Evolutionary conservation across 2,797 vertebrate species (phyloP).

Genomic region (Capromys pilorides): DNA sequence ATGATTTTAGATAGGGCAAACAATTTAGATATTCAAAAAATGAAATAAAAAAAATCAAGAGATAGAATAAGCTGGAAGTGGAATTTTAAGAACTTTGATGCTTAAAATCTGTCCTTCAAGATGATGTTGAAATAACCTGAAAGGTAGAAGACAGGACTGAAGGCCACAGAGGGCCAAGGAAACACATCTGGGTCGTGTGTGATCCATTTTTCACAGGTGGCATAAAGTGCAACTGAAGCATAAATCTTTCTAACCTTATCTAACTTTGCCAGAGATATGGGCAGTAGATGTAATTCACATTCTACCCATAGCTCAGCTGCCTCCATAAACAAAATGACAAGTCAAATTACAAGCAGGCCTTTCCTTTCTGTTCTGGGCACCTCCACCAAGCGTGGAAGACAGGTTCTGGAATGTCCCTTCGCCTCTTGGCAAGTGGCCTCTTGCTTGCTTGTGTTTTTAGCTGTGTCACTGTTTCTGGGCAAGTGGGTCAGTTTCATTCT

Average conservation of each 20-base stretch:
- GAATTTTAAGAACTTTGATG: slow-evolving; percentile 66
- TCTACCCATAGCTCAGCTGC: background rate
- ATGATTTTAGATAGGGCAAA: slow-evolving; percentile 58
- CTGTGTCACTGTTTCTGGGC: background rate
- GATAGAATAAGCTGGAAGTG: slow-evolving; percentile 39
- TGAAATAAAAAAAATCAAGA: slow-evolving; percentile 55
- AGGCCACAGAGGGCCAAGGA: background rate
- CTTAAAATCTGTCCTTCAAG: background rate
- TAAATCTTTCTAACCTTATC: slow-evolving; percentile 22
- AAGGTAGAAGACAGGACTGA: slow-evolving; percentile 5
- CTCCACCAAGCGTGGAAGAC: background rate
- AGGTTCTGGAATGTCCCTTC: background rate
- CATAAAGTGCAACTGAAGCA: background rate
- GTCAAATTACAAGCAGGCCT: background rate
- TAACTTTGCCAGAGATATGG: slow-evolving; percentile 36
- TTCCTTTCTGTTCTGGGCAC: slow-evolving; percentile 10
- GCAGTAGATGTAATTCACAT: background rate
- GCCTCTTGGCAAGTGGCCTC: background rate
- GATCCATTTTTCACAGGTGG: background rate
- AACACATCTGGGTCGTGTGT: background rate
- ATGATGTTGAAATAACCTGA: slow-evolving; percentile 18
- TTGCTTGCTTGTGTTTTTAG: background rate
- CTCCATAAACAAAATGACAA: slow-evolving; percentile 46
- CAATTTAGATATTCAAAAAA: slow-evolving; percentile 49
- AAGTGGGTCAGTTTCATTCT: background rate